Evolutionary conservation across 2,113 vertebrate genomes (phyloP).

Genomic region (Todiramphus saurophagus): DNA sequence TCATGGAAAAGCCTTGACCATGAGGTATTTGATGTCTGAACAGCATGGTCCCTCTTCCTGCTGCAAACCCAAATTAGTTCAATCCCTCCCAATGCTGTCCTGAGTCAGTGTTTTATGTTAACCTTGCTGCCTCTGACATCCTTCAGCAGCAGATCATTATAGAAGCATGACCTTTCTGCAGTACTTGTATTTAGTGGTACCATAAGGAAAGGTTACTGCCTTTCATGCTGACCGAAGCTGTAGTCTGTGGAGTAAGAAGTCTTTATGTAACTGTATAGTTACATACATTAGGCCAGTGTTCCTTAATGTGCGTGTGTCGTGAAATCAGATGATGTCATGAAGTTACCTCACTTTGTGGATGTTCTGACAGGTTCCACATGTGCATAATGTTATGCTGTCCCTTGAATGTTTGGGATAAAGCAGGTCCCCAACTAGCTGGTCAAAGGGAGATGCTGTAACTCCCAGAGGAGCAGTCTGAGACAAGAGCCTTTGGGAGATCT

Average conservation of each 20-base stretch:
- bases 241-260: background rate
- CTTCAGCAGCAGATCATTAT: background rate
- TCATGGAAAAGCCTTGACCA: slow-evolving; percentile 7
- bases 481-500: background rate
- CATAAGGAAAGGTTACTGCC: background rate
- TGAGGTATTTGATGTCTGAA: background rate
- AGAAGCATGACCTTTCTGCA: background rate
- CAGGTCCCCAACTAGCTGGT: background rate
- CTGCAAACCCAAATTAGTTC: background rate
- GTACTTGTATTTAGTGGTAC: background rate
- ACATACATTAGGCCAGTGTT: background rate
- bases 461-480: background rate
- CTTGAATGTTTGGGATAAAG: background rate
- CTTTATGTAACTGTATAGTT: background rate
- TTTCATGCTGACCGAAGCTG: background rate
- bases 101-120: background rate
- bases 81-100: background rate
- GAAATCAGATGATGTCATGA: background rate
- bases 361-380: background rate
- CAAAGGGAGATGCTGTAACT: background rate
- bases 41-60: background rate
- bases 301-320: background rate
- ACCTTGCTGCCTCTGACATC: background rate
- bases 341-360: background rate
- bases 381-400: background rate